Conservation (phyloP, 1,140 invertebrate genomes). For the Hestina assimilis region DNA sequence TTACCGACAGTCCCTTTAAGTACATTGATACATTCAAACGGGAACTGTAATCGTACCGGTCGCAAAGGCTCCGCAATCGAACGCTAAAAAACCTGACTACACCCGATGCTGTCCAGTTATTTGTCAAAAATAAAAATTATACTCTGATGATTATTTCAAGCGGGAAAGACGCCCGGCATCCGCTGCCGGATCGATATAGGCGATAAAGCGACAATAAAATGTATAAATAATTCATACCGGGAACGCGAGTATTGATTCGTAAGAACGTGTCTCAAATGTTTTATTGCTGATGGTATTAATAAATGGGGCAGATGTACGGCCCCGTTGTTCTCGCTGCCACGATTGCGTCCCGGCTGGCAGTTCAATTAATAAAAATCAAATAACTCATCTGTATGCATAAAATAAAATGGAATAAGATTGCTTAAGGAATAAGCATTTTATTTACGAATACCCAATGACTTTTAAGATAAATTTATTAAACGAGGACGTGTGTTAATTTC, state of each 20-base stretch:
- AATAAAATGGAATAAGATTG: constrained; percentile 19
- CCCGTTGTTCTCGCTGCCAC: constrained; percentile 49
- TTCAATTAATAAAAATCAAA: constrained; percentile 74
- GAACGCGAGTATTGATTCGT: constrained; percentile 66
- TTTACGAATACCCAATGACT: constrained; percentile 1
- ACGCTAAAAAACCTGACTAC: constrained; percentile 47
- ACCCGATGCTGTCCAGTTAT: constrained; percentile 55
- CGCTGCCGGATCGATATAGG: constrained; percentile 52
- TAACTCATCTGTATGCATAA: constrained; percentile 32
- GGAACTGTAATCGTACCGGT: not conserved
- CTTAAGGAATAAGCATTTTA: constrained; percentile 6
- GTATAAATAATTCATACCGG: constrained; percentile 73
- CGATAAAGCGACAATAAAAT: constrained; percentile 73
- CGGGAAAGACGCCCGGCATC: constrained; percentile 47
- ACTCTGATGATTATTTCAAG: constrained; percentile 70
- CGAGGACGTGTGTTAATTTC: not conserved
- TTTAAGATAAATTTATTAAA: constrained; percentile 1
- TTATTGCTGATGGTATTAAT: constrained; percentile 67
- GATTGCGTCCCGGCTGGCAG: constrained; percentile 48
- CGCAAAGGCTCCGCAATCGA: constrained; percentile 24
- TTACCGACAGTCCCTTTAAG: no score
- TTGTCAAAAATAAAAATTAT: constrained; percentile 75
- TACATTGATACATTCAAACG: constrained; percentile 28
- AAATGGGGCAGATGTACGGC: constrained; percentile 66
- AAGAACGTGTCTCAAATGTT: constrained; percentile 76